Conservation (phyloP, 2,797 vertebrate species). For the Taeniopygia guttata region DNA sequence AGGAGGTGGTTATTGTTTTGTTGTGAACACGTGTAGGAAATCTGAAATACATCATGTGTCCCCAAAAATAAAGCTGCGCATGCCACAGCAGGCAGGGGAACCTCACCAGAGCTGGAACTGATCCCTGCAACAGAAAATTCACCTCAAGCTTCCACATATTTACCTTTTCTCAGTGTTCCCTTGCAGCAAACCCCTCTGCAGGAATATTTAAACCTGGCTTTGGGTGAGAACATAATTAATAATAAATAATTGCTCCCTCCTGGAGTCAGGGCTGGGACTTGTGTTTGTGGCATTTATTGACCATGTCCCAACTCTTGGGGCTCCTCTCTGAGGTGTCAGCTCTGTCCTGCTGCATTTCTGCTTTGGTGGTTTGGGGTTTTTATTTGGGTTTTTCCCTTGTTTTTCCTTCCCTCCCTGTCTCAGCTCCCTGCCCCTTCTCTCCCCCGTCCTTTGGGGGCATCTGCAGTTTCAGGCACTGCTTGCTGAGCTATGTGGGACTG, state of each 20-base stretch:
- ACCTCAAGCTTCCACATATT: not conserved
- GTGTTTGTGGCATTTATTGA: conserved; percentile 16
- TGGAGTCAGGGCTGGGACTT: not conserved
- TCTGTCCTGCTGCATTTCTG: not conserved
- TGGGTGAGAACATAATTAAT: not conserved
- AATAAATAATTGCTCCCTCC: conserved; percentile 6
- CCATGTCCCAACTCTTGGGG: not conserved
- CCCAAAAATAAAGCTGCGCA: not conserved
- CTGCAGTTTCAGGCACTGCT: not conserved
- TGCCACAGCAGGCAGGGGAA: not conserved
- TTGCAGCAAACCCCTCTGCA: conserved; percentile 29
- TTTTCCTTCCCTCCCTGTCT: not conserved
- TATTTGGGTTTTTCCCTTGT: not conserved
- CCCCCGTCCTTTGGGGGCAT: not conserved
- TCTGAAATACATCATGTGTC: accelerated
- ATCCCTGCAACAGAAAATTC: not conserved
- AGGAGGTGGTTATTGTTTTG: not conserved
- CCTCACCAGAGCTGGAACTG: not conserved
- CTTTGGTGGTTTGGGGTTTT: not conserved
- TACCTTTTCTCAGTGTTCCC: conserved; percentile 22
- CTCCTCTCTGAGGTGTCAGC: not conserved
- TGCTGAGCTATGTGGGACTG: not conserved
- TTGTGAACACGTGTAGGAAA: accelerated
- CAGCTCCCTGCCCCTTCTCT: not conserved
- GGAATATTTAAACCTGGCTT: conserved; percentile 34